Conservation (phyloP, 2,888 invertebrate genomes). For the Zhengitettix transpicula region DNA sequence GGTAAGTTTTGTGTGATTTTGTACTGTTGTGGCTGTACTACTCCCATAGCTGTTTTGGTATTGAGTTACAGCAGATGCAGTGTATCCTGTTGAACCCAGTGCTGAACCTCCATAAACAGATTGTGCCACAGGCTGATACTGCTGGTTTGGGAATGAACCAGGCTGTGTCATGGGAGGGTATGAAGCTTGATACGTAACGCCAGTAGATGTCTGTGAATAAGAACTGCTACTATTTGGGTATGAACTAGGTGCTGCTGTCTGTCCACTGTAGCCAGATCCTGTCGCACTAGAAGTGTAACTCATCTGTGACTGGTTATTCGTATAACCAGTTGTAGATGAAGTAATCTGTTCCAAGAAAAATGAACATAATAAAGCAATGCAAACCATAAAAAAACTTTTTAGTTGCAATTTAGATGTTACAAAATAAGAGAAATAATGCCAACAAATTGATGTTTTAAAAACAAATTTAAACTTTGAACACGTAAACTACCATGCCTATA, state of each 20-base stretch:
- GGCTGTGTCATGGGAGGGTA: constrained; percentile 11
- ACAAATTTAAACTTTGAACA: too few relatives aligned
- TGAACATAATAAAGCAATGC: too few relatives aligned
- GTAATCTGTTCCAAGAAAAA: constrained; percentile 7
- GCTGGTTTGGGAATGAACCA: neutral
- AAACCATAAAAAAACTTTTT: too few relatives aligned
- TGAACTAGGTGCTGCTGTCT: constrained; percentile 10
- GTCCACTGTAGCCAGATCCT: constrained; percentile 11
- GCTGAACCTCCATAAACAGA: constrained; percentile 10
- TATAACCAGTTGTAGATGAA: constrained; percentile 11
- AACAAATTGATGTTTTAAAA: too few relatives aligned
- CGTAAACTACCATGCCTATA: too few relatives aligned
- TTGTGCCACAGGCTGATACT: constrained; percentile 6
- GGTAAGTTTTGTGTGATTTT: constrained; percentile 15
- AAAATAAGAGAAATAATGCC: too few relatives aligned
- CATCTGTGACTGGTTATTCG: constrained; percentile 12
- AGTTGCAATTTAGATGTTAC: too few relatives aligned
- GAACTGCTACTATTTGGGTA: constrained; percentile 10
- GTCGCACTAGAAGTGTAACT: constrained; percentile 12
- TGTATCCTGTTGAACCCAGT: constrained; percentile 9
- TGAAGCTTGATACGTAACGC: constrained; percentile 8
- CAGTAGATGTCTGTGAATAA: constrained; percentile 11
- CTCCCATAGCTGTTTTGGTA: constrained; percentile 18
- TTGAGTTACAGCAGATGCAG: constrained; percentile 11
- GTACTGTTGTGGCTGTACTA: constrained; percentile 14